phyloP scores from a whole-genome alignment of 2,888 invertebrate genomes.

The Leptinotarsa juncta region DNA sequence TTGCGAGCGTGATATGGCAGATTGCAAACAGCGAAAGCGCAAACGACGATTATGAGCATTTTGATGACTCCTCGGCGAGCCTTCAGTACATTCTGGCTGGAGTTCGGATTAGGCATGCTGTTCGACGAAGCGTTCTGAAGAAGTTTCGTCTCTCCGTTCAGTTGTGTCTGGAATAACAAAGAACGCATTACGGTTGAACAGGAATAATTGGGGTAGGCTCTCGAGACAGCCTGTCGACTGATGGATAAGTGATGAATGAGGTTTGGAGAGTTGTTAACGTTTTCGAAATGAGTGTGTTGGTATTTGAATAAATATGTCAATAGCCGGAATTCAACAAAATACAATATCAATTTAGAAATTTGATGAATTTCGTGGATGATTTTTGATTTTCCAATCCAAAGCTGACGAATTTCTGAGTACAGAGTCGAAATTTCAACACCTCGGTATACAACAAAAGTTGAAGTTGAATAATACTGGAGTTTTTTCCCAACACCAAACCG shows the following conservation, averaged over 20 bases:
- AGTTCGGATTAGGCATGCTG: conserved; percentile 70
- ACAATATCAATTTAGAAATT: too few relatives aligned
- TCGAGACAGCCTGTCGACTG: not conserved
- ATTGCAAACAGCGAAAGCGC: conserved; percentile 90
- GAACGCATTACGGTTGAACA: not conserved
- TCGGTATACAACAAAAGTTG: too few relatives aligned
- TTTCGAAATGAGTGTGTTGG: not conserved
- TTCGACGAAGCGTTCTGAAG: conserved; percentile 46
- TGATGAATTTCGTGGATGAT: not conserved
- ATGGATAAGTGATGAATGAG: not conserved
- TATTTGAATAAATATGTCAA: not conserved
- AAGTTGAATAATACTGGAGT: too few relatives aligned
- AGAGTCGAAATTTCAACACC: too few relatives aligned
- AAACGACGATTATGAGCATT: conserved; percentile 89
- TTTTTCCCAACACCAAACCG: too few relatives aligned
- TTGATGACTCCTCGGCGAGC: conserved; percentile 88
- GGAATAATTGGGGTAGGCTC: conserved; percentile 13
- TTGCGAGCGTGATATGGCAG: conserved; percentile 90
- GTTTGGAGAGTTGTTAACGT: not conserved
- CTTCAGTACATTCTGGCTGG: conserved; percentile 80
- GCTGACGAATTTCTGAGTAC: too few relatives aligned
- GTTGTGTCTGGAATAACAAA: conserved; percentile 31
- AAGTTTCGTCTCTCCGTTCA: conserved; percentile 49
- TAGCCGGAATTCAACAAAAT: not conserved
- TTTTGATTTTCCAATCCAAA: not conserved